Evolutionary conservation across 2,888 invertebrate genomes (phyloP).

Genomic region (Osedax fenrisi): DNA sequence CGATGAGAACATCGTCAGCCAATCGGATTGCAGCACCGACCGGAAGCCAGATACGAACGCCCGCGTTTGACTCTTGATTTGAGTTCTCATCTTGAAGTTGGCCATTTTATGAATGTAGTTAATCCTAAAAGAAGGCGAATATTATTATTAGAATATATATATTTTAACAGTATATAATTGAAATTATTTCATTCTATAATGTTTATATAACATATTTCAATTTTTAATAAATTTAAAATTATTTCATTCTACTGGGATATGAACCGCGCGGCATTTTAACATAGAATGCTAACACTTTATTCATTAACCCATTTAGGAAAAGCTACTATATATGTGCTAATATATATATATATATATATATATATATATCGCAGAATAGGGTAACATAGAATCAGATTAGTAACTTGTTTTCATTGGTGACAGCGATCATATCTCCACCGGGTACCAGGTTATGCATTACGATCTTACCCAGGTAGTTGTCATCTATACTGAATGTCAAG

Average conservation of each 20-base stretch:
- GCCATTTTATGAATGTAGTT: slow-evolving; percentile 87
- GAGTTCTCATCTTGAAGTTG: slow-evolving; percentile 91
- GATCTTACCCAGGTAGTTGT: slow-evolving; percentile 81
- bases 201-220: too few species aligned
- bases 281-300: too few species aligned
- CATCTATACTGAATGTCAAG: slow-evolving; percentile 87
- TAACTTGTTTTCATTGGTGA: slow-evolving; percentile 90
- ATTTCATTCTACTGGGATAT: too few species aligned
- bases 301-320: too few species aligned
- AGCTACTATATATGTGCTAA: too few species aligned
- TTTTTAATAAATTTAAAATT: too few species aligned
- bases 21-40: slow-evolving; percentile 83
- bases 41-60: slow-evolving; percentile 92
- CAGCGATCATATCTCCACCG: slow-evolving; percentile 79
- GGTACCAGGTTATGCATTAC: slow-evolving; percentile 88
- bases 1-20: slow-evolving; percentile 84
- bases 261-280: too few species aligned
- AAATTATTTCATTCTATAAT: too few species aligned
- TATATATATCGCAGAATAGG: background rate
- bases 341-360: too few species aligned
- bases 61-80: slow-evolving; percentile 88
- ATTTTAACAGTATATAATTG: too few species aligned
- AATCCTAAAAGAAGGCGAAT: slow-evolving; percentile 69
- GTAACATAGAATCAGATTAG: slow-evolving; percentile 32
- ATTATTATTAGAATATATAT: too few species aligned